Evolutionary conservation across 37 sponge, comb jelly and placozoan species (phyloP), one percentile per base, ranked within the genome.

Genomic region (Halichondria panicea): DNA sequence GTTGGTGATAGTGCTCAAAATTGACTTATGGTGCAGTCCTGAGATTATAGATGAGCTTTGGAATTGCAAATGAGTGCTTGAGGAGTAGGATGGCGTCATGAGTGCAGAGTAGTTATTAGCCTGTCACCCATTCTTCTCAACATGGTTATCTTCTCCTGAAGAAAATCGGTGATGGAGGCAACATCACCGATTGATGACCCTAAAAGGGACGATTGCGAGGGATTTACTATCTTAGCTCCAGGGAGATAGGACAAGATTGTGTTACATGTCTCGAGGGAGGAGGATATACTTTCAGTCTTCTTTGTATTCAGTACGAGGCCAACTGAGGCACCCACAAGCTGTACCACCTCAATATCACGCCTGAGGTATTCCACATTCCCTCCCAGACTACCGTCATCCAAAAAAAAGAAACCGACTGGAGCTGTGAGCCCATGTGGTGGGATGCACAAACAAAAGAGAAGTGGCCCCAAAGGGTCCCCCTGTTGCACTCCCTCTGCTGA

Each of bases 21-120:
- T 43, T 45, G 80, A 55, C 50, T n/a, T n/a, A n/a, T 1, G 75
- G 86, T 19, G 86, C 37, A 46, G 80, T 79, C 34, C 86, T 40
- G 30, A 86, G 68, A 5, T 66, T 50, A 38, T 86, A 55, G 0
- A 78, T 44, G 13, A 86, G 59, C 43, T 79, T 78, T 21, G 86
- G 79, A 52, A 86, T 71, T 27, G 86, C 55, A 46, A 84, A 71
- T 15, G 78, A 69, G 41, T 84, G 50, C 11, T 56, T 21, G 1
- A 84, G 61, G 0, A 83, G 76, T 22, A 64, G 55, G 46, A 68
- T 46, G 41, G 65, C 78, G 71, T 48, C 52, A 11, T 48, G 52
- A 15, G 52, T 15, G 15, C 52, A 48, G 52, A 48, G 52, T 15
- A 48, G 52, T 15, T 48, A 15, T 48, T n/a, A 48, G 15, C 52